Percentiles rank a stretch among this genome's conserved stretches.
Conservation (phyloP, 2,888 invertebrate genomes). For the Apoda limacodes region DNA sequence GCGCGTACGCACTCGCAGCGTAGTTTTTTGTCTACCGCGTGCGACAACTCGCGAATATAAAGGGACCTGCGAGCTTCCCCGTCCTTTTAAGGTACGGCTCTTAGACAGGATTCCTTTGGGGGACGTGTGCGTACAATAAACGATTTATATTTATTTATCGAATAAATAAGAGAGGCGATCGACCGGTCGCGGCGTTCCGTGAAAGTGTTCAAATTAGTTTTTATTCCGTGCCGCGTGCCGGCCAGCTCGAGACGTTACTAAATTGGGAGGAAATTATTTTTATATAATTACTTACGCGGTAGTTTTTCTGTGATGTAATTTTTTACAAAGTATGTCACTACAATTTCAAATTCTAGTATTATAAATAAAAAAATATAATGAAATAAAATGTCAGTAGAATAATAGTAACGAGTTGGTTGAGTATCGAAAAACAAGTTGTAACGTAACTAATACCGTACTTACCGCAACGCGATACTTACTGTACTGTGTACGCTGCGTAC, state of each 20-base stretch:
- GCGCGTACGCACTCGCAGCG: constrained; percentile 53
- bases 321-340: too few species aligned
- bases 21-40: constrained; percentile 47
- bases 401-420: too few species aligned
- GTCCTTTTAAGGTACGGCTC: constrained; percentile 51
- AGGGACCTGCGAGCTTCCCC: constrained; percentile 46
- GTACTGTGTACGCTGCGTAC: too few species aligned
- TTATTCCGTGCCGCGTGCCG: background rate
- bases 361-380: too few species aligned
- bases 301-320: too few species aligned
- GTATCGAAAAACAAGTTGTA: too few species aligned
- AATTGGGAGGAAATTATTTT: too few species aligned
- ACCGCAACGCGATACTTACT: too few species aligned
- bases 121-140: constrained; percentile 55
- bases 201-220: background rate
- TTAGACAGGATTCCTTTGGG: constrained; percentile 53
- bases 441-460: too few species aligned
- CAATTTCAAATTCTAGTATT: too few species aligned
- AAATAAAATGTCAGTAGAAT: too few species aligned
- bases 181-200: constrained; percentile 18
- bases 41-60: constrained; percentile 45
- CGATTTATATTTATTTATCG: constrained; percentile 58
- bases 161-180: constrained; percentile 28
- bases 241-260: background rate
- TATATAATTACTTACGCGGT: too few species aligned